phyloP scores from a whole-genome alignment of 2,888 invertebrate genomes.

The Neoitamus cyanurus region DNA sequence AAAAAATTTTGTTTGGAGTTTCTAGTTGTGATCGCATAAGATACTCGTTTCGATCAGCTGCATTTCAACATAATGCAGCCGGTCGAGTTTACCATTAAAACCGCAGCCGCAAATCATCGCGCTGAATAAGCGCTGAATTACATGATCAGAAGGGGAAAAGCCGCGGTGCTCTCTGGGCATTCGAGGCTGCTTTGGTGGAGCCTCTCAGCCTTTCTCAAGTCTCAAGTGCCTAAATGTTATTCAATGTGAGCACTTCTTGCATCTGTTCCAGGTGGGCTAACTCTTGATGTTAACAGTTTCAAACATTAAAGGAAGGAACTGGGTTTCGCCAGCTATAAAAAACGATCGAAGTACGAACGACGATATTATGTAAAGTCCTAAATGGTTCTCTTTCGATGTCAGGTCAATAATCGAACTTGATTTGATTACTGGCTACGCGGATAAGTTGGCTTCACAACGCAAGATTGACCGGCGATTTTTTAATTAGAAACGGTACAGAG shows the following conservation, averaged over 20 bases:
- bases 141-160: neutral
- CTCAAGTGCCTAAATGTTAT: neutral
- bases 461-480: neutral
- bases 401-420: conserved; percentile 12
- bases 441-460: neutral
- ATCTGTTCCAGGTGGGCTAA: neutral
- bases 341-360: conserved; percentile 13
- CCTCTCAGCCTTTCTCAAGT: neutral
- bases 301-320: neutral
- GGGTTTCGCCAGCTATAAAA: neutral
- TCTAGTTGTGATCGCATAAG: neutral
- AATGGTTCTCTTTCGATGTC: conserved; percentile 16
- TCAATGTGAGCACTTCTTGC: neutral
- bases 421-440: neutral
- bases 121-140: conserved; percentile 26
- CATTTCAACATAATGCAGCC: conserved; percentile 12
- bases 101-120: neutral
- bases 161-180: neutral
- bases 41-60: conserved; percentile 5
- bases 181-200: neutral
- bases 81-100: neutral
- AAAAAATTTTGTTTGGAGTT: conserved; percentile 5
- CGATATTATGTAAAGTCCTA: neutral
- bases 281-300: conserved; percentile 1
- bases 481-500: neutral